Conservation (phyloP, 2,113 vertebrate genomes). For the Vulpes ferrilata region DNA sequence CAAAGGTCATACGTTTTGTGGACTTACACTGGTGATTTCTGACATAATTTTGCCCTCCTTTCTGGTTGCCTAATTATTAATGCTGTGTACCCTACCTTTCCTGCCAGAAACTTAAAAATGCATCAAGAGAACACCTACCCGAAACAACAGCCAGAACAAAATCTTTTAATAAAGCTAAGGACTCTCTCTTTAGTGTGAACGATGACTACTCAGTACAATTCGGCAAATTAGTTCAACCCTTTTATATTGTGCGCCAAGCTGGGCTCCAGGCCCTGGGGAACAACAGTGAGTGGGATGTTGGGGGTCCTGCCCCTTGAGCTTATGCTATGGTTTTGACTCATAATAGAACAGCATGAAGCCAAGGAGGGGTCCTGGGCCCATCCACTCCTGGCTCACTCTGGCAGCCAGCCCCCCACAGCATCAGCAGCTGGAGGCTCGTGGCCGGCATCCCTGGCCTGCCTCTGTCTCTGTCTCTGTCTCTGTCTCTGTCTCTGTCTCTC, state of each 20-base stretch:
- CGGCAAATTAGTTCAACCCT: not conserved
- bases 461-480: too few relatives aligned
- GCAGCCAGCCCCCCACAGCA: rapidly evolving
- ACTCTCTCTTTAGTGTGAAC: not conserved
- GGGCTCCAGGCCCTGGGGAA: not conserved
- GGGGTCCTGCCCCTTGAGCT: not conserved
- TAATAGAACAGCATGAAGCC: not conserved
- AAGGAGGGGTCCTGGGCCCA: not conserved
- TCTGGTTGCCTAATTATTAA: conserved; percentile 31
- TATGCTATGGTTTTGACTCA: not conserved
- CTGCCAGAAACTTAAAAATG: not conserved
- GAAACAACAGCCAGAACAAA: not conserved
- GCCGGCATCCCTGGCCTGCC: not conserved
- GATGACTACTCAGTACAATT: too few relatives aligned
- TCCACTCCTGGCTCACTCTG: not conserved
- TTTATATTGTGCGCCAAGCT: not conserved
- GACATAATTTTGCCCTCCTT: not conserved
- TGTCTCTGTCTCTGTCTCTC: too few relatives aligned
- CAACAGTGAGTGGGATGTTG: not conserved
- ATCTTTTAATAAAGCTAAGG: not conserved
- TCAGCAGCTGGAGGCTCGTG: rapidly evolving
- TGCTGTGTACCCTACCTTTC: not conserved
- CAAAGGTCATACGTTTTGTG: not conserved
- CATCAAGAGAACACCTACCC: not conserved
- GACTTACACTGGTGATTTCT: not conserved